These are phyloP conservation scores for Diadegma fenestrale DNA, from an alignment of 2,888 invertebrate species.

Conservation along the genomic window DNA sequence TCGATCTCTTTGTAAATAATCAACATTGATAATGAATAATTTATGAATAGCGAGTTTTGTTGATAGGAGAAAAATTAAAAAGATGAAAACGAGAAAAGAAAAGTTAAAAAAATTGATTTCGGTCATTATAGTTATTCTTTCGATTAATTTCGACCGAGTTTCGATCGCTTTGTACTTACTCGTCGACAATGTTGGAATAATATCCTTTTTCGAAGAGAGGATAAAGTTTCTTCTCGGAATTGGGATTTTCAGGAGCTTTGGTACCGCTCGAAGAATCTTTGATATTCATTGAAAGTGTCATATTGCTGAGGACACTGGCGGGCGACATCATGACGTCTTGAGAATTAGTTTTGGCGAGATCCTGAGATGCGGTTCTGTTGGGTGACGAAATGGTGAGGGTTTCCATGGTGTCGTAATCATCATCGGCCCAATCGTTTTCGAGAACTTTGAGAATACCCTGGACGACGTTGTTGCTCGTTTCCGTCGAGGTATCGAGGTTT, in stretches of 20 bases:
- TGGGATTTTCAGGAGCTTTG: slow-evolving; percentile 22
- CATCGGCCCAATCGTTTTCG: slow-evolving; percentile 82
- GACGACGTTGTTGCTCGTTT: slow-evolving; percentile 79
- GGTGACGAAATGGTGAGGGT: slow-evolving; percentile 71
- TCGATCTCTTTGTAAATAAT: too few relatives aligned
- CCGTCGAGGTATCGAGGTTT: slow-evolving; percentile 75
- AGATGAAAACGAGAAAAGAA: too few relatives aligned
- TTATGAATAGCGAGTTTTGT: not conserved
- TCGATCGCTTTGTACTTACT: slow-evolving; percentile 78
- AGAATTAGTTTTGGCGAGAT: slow-evolving; percentile 61
- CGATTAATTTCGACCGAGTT: too few relatives aligned
- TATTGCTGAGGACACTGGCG: slow-evolving; percentile 85
- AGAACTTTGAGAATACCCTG: slow-evolving; percentile 81
- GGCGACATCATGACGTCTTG: slow-evolving; percentile 83
- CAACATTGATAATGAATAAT: not conserved
- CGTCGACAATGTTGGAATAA: slow-evolving; percentile 65
- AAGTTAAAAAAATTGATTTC: too few relatives aligned
- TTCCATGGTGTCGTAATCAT: slow-evolving; percentile 79
- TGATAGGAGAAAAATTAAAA: not conserved
- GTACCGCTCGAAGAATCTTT: slow-evolving; percentile 76
- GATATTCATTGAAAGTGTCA: slow-evolving; percentile 86
- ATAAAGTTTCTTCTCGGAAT: slow-evolving; percentile 74
- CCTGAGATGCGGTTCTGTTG: slow-evolving; percentile 67
- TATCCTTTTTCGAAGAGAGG: slow-evolving; percentile 81
- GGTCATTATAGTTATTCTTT: too few relatives aligned